A percentile compares a stretch with the other conserved stretches of the same genome.
Evolutionary conservation across 1,140 invertebrate genomes (phyloP).

Genomic region (Pollicipes pollicipes): DNA sequence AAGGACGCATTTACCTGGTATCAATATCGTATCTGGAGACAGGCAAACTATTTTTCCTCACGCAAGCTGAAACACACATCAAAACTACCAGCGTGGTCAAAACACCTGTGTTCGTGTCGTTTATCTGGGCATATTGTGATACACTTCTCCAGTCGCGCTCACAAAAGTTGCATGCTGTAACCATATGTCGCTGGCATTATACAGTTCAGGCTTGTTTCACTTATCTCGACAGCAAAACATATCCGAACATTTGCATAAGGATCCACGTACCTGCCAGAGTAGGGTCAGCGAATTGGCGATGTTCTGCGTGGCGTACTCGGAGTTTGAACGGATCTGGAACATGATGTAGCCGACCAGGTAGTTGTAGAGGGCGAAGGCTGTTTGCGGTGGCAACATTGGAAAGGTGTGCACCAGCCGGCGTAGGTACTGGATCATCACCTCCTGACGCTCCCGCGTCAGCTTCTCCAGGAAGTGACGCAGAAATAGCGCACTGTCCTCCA

Average conservation of each 20-base stretch:
- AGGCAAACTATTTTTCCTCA: too few relatives aligned
- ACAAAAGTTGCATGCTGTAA: too few relatives aligned
- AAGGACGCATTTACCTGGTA: too few relatives aligned
- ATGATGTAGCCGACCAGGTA: conserved; percentile 98
- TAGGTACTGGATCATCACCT: conserved; percentile 81
- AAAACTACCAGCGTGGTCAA: too few relatives aligned
- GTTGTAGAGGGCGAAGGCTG: conserved; percentile 96
- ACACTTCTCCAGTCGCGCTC: too few relatives aligned
- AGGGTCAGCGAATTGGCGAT: conserved; percentile 86
- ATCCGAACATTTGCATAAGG: neutral
- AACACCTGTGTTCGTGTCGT: too few relatives aligned
- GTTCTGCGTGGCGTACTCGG: conserved; percentile 79
- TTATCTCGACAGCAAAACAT: neutral
- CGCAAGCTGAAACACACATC: too few relatives aligned
- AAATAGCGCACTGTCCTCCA: conserved; percentile 94
- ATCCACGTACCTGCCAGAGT: conserved; percentile 66
- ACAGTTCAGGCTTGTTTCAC: too few relatives aligned
- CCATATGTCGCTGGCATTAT: too few relatives aligned
- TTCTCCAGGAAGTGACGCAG: conserved; percentile 88
- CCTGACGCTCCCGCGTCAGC: conserved; percentile 84
- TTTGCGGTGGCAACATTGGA: conserved; percentile 27
- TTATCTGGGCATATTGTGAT: too few relatives aligned
- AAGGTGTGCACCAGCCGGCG: conserved; percentile 67
- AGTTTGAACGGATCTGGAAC: conserved; percentile 91
- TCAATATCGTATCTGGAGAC: too few relatives aligned